Evolutionary conservation across 2,797 vertebrate genomes (phyloP), one percentile per base, ranked within the genome.

Genomic region (Sciaenops ocellatus): DNA sequence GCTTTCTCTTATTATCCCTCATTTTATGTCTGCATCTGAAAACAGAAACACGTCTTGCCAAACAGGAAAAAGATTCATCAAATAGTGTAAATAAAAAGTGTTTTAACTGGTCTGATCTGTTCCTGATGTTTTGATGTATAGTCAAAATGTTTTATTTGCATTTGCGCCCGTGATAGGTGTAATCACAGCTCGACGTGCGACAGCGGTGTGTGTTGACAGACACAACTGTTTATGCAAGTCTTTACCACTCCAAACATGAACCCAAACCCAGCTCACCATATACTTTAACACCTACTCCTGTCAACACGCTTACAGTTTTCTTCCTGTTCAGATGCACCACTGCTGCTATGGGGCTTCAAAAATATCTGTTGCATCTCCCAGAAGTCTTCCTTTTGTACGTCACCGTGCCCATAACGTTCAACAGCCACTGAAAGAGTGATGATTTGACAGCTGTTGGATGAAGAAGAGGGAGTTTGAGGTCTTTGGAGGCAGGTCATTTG

Each of bases 241-340:
- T n/a, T 30, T 17, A 34, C 26, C 6, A 48, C 44, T 42, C 16
- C 28, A 65, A 52, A 66, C 24, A 30, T 46, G 30, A 71, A 69
- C 46, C 18, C 12, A 51, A 42, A 42, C 56, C 16, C 55, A 13
- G 16, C 64, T 69, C 51, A 6, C 24, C 28, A 4, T 30, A 20
- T 51, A 46, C 59, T 59, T 73, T 26, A 55, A 57, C 34, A 73
- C 47, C 60, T 26, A 70, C 44, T 42, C 60, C 13, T 68, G 48
- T 63, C 47, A 5, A 55, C 69, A 51, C 10, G 2, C 57, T 42
- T 47, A 48, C 44, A 28, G 26, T 8, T 52, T 67, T 67, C 7
- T 30, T 7, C 30, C 30, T 6, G 30, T 30, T 30, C 30, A 30
- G 5, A 30, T 9, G 34, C 34, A 4, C 41, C 71, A 5, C 57